phyloP scores from a whole-genome alignment of 2,888 invertebrate species.

The Scelioninae gen. 1 region DNA sequence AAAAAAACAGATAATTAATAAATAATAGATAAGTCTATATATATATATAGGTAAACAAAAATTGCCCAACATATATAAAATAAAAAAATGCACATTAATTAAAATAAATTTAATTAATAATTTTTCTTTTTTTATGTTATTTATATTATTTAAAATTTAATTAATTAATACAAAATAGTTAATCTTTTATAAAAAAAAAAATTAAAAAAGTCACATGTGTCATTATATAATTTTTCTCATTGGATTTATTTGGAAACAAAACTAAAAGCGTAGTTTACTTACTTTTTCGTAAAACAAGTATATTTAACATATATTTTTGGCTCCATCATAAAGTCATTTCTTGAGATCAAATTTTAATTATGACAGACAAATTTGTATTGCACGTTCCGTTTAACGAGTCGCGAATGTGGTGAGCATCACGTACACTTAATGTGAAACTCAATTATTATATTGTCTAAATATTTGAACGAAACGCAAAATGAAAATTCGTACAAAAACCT shows the following conservation, averaged over 20 bases:
- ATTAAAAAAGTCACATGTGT: no score
- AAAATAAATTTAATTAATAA: no score
- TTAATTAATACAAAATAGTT: no score
- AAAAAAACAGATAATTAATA: no score
- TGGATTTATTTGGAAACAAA: no score
- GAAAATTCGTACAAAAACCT: background rate
- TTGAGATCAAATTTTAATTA: constrained; percentile 12
- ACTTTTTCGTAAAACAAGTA: background rate
- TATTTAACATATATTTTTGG: constrained; percentile 14
- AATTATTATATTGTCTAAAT: constrained; percentile 2
- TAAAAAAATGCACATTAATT: no score
- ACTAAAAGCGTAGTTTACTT: background rate
- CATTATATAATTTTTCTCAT: no score
- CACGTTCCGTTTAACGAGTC: background rate
- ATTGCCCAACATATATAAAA: no score
- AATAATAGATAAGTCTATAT: no score
- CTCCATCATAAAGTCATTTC: constrained; percentile 5
- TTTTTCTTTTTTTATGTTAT: no score
- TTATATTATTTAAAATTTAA: no score
- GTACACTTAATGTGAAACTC: background rate
- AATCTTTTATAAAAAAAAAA: background rate
- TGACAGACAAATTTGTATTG: constrained; percentile 6
- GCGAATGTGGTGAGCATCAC: background rate
- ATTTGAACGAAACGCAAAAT: background rate
- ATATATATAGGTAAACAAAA: no score